These are phyloP conservation scores for Hippopotamus amphibius DNA, from an alignment of 2,113 vertebrate species.

Conservation along the genomic window DNA sequence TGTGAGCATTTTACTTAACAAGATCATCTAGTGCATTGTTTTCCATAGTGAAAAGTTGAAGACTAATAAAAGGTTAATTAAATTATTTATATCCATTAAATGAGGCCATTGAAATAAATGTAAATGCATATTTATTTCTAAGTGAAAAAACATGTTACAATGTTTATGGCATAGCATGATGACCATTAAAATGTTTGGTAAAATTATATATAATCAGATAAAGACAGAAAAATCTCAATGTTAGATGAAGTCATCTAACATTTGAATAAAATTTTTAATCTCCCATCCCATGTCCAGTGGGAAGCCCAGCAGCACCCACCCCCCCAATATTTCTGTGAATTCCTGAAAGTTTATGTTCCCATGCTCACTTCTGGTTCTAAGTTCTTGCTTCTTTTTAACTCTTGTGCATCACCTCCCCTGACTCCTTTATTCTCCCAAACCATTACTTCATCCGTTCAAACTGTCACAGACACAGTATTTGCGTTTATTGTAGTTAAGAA, in stretches of 20 bases:
- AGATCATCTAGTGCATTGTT: not conserved
- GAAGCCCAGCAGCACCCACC: not conserved
- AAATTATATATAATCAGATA: not conserved
- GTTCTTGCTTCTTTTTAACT: not conserved
- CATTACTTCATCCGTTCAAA: not conserved
- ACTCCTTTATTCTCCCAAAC: not conserved
- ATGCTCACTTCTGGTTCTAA: not conserved
- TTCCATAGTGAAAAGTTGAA: not conserved
- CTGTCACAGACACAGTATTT: not conserved
- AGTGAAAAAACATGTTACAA: not conserved
- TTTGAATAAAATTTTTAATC: not conserved
- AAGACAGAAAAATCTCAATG: not conserved
- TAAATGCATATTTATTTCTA: not conserved
- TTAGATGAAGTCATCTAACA: not conserved
- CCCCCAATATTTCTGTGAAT: not conserved
- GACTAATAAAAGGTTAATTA: not conserved
- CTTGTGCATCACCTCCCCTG: not conserved
- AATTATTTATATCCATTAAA: not conserved
- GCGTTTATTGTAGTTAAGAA: not conserved
- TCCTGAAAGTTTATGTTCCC: not conserved
- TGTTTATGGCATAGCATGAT: not conserved
- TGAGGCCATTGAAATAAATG: not conserved
- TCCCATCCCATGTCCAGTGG: not conserved
- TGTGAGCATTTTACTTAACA: not conserved
- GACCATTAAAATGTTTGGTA: not conserved